Conservation (phyloP, 2,113 vertebrate species). For the Colossoma macropomum region DNA sequence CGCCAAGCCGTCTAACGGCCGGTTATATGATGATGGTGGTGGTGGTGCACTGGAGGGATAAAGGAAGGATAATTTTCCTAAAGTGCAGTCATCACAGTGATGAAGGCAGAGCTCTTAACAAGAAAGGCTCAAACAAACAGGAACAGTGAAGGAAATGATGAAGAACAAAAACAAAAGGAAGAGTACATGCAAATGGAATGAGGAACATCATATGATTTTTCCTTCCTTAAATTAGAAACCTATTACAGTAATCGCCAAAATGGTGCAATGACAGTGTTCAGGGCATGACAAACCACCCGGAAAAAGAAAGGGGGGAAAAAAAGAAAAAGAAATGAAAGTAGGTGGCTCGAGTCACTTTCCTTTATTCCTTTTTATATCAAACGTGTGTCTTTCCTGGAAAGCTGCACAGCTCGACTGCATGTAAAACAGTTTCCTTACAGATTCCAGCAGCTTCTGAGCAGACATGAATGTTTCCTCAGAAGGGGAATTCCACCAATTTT, state of each 20-base stretch:
- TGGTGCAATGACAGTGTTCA: neutral
- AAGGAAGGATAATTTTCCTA: neutral
- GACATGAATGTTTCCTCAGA: too few species aligned
- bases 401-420: constrained; percentile 1
- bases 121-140: neutral
- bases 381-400: neutral
- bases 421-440: too few species aligned
- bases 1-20: neutral
- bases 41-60: neutral
- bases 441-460: too few species aligned
- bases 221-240: constrained; percentile 7
- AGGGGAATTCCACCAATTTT: too few species aligned
- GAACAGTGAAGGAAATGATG: neutral
- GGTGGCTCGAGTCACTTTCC: too few species aligned
- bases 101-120: neutral
- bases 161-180: neutral
- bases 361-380: too few species aligned
- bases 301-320: neutral
- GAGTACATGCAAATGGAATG: neutral
- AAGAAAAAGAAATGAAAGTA: neutral
- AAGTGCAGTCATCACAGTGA: neutral
- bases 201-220: neutral
- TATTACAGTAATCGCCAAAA: neutral
- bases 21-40: neutral
- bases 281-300: neutral